phyloP scores from a whole-genome alignment of 53 echinoderm and acorn worm genomes.

The Astropecten irregularis region DNA sequence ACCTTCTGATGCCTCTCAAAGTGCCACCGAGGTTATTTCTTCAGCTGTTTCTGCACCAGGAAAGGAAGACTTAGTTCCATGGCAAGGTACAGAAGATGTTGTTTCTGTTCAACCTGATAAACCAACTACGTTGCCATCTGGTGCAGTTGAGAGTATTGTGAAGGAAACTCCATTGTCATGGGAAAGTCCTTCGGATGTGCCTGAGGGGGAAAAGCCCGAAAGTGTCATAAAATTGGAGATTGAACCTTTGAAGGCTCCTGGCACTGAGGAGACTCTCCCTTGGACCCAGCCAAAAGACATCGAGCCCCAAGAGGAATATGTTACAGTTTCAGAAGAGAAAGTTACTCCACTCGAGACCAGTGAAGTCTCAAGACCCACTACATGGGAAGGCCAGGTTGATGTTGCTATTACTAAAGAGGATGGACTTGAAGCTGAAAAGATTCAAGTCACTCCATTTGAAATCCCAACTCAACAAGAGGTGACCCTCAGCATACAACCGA shows the following conservation, averaged over 20 bases:
- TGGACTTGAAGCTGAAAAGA: constrained; percentile 27
- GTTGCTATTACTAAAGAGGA: constrained; percentile 2
- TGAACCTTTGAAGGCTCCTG: constrained; percentile 47
- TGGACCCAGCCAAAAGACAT: constrained; percentile 20
- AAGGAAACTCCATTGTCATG: constrained; percentile 37
- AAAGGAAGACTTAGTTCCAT: constrained; percentile 47
- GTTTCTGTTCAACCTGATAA: constrained; percentile 41
- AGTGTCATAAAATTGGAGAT: constrained; percentile 43
- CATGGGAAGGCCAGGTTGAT: constrained; percentile 40
- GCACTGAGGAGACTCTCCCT: constrained; percentile 28
- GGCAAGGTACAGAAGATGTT: constrained; percentile 56
- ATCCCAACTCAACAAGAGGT: constrained; percentile 38
- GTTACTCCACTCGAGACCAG: constrained; percentile 31
- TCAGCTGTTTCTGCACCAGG: constrained; percentile 34
- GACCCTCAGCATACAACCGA: constrained; percentile 25
- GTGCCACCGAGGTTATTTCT: constrained; percentile 29
- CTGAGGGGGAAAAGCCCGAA: constrained; percentile 3
- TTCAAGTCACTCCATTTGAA: neutral
- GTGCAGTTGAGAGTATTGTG: constrained; percentile 24
- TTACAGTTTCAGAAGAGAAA: constrained; percentile 38
- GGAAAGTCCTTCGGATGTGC: constrained; percentile 37
- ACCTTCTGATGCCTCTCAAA: constrained; percentile 1
- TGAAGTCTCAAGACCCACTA: constrained; percentile 31
- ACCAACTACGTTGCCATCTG: neutral
- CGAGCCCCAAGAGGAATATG: constrained; percentile 11